Conservation (phyloP, 2,113 vertebrate species). For the Chitala chitala region DNA sequence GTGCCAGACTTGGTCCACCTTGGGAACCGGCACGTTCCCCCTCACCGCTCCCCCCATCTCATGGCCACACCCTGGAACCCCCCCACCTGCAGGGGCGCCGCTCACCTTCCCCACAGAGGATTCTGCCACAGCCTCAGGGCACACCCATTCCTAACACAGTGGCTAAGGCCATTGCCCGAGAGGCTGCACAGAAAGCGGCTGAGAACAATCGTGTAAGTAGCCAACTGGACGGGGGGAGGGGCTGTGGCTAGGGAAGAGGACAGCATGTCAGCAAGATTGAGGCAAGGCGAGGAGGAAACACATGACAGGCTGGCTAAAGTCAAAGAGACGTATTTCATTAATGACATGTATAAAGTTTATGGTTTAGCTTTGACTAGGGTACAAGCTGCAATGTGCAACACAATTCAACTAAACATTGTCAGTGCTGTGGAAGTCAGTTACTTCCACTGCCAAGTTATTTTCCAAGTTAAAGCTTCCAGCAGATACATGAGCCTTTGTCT, state of each 20-base stretch:
- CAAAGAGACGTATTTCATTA: too few species aligned
- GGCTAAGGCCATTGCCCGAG: conserved; percentile 93
- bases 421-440: too few species aligned
- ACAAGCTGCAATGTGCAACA: too few species aligned
- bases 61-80: conserved; percentile 72
- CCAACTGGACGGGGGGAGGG: neutral
- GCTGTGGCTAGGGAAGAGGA: neutral
- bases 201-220: conserved; percentile 77
- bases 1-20: conserved; percentile 58
- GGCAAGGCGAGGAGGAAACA: too few species aligned
- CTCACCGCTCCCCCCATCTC: conserved; percentile 58
- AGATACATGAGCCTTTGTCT: too few species aligned
- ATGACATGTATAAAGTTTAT: too few species aligned
- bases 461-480: too few species aligned
- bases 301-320: too few species aligned
- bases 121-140: conserved; percentile 94
- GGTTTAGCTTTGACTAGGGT: too few species aligned
- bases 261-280: too few species aligned
- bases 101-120: conserved; percentile 87
- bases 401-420: too few species aligned
- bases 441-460: too few species aligned
- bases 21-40: conserved; percentile 74
- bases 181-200: conserved; percentile 83
- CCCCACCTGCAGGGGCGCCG: conserved; percentile 67
- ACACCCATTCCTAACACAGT: conserved; percentile 78